Percentiles rank a stretch among this genome's conserved stretches.
These are phyloP conservation scores for Dicyrtoma fusca DNA, from an alignment of 2,888 invertebrate species.

Conservation along the genomic window DNA sequence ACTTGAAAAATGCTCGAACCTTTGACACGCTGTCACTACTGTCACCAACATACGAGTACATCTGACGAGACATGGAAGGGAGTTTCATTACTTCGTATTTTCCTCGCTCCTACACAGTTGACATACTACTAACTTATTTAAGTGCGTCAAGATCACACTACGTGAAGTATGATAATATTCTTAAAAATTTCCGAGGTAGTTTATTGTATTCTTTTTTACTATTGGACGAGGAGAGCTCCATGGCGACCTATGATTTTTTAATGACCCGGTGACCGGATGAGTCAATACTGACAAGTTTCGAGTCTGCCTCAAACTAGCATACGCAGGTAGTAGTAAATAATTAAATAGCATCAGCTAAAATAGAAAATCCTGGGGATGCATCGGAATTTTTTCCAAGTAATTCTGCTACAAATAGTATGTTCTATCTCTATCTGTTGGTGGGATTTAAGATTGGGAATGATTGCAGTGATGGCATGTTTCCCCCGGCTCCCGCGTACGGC, in stretches of 20 bases:
- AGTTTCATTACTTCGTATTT: conserved; percentile 3
- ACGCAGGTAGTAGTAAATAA: no score
- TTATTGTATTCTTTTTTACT: not conserved
- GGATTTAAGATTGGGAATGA: no score
- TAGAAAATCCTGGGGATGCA: no score
- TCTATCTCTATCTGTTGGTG: not conserved
- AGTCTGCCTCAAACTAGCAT: no score
- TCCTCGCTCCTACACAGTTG: not conserved
- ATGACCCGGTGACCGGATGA: no score
- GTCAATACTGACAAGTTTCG: no score
- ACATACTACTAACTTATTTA: conserved; percentile 27
- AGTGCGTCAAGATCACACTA: conserved; percentile 14
- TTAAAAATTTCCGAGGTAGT: not conserved
- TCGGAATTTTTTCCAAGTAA: not conserved
- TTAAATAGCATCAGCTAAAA: no score
- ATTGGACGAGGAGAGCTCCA: no score
- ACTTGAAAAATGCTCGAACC: conserved; percentile 25
- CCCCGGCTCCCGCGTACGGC: no score
- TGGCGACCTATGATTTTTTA: no score
- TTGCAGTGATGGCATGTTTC: no score
- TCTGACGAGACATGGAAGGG: not conserved
- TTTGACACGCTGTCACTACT: conserved; percentile 30
- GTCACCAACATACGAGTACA: conserved; percentile 19
- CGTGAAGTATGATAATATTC: not conserved
- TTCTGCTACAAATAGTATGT: no score